Evolutionary conservation across 2,113 vertebrate species (phyloP).

Genomic region (Rhipidura dahli): DNA sequence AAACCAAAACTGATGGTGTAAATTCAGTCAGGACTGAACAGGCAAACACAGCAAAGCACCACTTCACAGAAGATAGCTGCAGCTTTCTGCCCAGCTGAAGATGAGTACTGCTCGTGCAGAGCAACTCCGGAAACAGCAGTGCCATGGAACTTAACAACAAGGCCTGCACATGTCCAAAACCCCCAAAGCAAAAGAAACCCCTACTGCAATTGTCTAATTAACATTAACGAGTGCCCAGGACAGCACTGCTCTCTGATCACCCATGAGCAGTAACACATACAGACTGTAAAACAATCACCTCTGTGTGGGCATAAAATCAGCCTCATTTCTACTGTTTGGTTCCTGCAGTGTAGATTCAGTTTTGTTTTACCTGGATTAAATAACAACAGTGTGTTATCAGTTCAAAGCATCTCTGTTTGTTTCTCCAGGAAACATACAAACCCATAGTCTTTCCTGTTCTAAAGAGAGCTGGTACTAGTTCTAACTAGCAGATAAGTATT

Average conservation of each 20-base stretch:
- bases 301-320: not conserved
- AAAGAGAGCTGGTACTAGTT: not conserved
- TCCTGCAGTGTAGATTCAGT: not conserved
- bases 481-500: not conserved
- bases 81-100: not conserved
- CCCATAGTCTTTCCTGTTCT: not conserved
- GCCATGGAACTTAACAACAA: not conserved
- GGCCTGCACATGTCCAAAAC: not conserved
- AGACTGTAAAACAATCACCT: not conserved
- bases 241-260: not conserved
- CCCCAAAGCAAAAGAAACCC: not conserved
- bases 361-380: not conserved
- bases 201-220: not conserved
- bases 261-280: not conserved
- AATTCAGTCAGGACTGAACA: not conserved
- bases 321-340: not conserved
- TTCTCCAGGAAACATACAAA: not conserved
- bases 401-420: not conserved
- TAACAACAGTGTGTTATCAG: not conserved
- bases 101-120: not conserved
- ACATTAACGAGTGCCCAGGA: rapidly evolving
- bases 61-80: not conserved
- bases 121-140: not conserved
- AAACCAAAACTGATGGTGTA: not conserved
- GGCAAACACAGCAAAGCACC: not conserved